phyloP scores from a whole-genome alignment of 2,113 vertebrate species.

The Sphyrna mokarran region DNA sequence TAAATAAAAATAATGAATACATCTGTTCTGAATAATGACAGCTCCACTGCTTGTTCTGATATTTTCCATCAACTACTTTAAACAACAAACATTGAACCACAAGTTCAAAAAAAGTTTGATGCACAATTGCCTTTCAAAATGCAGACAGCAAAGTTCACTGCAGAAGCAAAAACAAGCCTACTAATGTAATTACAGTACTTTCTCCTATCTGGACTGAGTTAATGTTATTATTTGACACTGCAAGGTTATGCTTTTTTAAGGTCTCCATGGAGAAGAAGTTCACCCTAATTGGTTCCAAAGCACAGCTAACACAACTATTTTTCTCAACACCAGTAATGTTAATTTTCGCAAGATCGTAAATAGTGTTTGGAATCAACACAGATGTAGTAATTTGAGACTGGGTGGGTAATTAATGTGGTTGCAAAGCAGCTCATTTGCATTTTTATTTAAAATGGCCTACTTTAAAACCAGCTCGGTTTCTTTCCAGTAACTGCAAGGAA shows the following conservation, averaged over 20 bases:
- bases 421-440: slow-evolving; percentile 98
- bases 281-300: slow-evolving; percentile 98
- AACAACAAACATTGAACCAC: slow-evolving; percentile 48
- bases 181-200: slow-evolving; percentile 60
- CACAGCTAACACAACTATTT: slow-evolving; percentile 78
- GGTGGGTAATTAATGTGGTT: slow-evolving; percentile 96
- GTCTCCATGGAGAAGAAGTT: slow-evolving; percentile 70
- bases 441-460: slow-evolving; percentile 82
- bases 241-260: slow-evolving; percentile 69
- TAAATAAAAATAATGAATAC: background rate
- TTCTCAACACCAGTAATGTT: slow-evolving; percentile 70
- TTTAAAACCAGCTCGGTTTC: slow-evolving; percentile 79
- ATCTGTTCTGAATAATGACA: background rate
- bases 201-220: slow-evolving; percentile 56
- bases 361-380: slow-evolving; percentile 88
- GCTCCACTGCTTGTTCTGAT: slow-evolving; percentile 36
- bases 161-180: slow-evolving; percentile 59
- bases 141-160: slow-evolving; percentile 55
- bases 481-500: slow-evolving; percentile 59
- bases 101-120: slow-evolving; percentile 43
- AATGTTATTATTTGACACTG: slow-evolving; percentile 72
- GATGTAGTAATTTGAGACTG: slow-evolving; percentile 90
- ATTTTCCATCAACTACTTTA: slow-evolving; percentile 45
- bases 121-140: slow-evolving; percentile 55
- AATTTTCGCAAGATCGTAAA: slow-evolving; percentile 83